Evolutionary conservation across 2,113 vertebrate genomes (phyloP).

Genomic region (Gorsachius goisagi): DNA sequence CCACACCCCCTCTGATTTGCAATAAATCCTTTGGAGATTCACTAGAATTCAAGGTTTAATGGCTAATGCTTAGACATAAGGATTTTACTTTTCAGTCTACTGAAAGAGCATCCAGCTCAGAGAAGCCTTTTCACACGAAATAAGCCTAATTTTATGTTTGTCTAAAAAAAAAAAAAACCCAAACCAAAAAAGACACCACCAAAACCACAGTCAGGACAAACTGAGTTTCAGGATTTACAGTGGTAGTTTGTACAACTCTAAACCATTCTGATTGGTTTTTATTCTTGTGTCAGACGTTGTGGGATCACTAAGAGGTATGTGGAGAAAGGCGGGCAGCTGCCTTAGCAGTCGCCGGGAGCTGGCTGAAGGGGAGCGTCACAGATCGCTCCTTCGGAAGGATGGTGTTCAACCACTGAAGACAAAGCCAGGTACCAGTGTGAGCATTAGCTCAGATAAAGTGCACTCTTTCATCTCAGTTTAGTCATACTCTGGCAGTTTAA

Average conservation of each 20-base stretch:
- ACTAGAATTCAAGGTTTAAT: not conserved
- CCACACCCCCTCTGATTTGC: not conserved
- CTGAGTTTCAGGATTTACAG: not conserved
- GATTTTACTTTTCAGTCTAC: not conserved
- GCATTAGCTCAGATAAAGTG: not conserved
- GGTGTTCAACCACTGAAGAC: not conserved
- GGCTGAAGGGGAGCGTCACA: not conserved
- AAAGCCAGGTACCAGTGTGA: slow-evolving; percentile 8
- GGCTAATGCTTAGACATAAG: not conserved
- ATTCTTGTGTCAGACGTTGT: not conserved
- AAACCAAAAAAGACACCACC: not conserved
- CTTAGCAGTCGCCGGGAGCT: not conserved
- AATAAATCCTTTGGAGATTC: not conserved
- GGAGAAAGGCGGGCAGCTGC: not conserved
- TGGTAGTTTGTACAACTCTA: not conserved
- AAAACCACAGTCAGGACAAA: not conserved
- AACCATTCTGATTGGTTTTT: not conserved
- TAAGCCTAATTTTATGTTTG: not conserved
- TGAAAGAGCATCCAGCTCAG: not conserved
- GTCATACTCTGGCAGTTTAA: slow-evolving; percentile 16
- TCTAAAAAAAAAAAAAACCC: not conserved
- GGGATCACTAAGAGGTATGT: not conserved
- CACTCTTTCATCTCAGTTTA: not conserved
- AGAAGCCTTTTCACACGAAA: not conserved
- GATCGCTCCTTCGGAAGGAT: slow-evolving; percentile 36